Conservation (phyloP, 2,888 invertebrate genomes). For the Agriopis leucophaearia region DNA sequence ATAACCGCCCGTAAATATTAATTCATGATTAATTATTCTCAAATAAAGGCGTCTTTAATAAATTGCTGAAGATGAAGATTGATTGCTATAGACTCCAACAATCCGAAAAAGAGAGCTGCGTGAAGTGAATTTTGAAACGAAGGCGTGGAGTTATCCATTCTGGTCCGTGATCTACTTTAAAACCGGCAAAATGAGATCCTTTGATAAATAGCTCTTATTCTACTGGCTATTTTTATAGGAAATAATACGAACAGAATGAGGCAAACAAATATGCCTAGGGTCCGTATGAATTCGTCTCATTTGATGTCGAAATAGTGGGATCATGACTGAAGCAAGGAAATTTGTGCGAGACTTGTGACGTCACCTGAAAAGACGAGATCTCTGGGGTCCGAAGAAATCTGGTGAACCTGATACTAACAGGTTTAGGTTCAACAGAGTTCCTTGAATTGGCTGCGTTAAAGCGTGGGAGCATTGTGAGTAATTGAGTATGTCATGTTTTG, state of each 20-base stretch:
- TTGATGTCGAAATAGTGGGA: no score
- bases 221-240: not conserved
- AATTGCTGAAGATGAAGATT: slow-evolving; percentile 9
- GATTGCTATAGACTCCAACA: slow-evolving; percentile 7
- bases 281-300: no score
- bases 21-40: not conserved
- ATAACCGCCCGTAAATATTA: not conserved
- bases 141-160: slow-evolving; percentile 5
- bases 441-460: no score
- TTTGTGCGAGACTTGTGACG: no score
- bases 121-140: slow-evolving; percentile 8
- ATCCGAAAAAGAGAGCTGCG: slow-evolving; percentile 12
- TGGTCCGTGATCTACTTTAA: not conserved
- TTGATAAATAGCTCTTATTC: not conserved
- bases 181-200: not conserved
- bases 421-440: no score
- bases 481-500: no score
- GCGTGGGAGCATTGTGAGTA: no score
- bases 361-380: no score
- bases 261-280: not conserved
- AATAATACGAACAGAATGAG: not conserved
- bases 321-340: not conserved
- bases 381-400: no score
- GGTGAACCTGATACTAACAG: no score
- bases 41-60: slow-evolving; percentile 1